A percentile compares a stretch with the other conserved stretches of the same genome.
Conservation (phyloP, 2,113 vertebrate species). For the Myxocyprinus asiaticus region DNA sequence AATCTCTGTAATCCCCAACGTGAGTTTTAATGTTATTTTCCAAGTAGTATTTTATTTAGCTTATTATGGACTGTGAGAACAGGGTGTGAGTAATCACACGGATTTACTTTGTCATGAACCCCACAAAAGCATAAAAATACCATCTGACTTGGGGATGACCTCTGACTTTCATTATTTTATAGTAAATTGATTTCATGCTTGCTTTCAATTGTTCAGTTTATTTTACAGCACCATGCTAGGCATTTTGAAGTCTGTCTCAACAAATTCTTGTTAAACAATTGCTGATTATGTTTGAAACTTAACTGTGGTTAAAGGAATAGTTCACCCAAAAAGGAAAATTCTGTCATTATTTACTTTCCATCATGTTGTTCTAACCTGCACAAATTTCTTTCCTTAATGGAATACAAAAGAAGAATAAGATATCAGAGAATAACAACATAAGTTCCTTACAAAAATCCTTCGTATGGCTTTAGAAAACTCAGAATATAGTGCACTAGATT, state of each 20-base stretch:
- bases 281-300: background rate
- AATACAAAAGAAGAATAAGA: too few relatives aligned
- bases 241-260: background rate
- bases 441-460: too few relatives aligned
- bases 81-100: conserved; percentile 47
- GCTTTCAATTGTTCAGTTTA: background rate
- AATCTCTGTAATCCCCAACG: conserved; percentile 27
- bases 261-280: background rate
- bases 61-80: conserved; percentile 34
- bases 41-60: conserved; percentile 37
- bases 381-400: too few relatives aligned
- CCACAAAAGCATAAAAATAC: conserved; percentile 30
- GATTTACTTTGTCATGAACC: conserved; percentile 44
- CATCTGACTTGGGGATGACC: conserved; percentile 12
- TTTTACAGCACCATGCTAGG: background rate
- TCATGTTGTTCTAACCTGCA: too few relatives aligned
- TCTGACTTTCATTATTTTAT: background rate
- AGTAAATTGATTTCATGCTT: background rate
- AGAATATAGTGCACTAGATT: too few relatives aligned
- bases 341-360: too few relatives aligned
- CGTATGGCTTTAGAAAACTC: too few relatives aligned
- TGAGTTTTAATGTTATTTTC: conserved; percentile 36
- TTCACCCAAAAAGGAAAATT: too few relatives aligned
- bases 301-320: background rate
- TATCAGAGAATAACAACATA: too few relatives aligned